These are phyloP conservation scores for Herpailurus yagouaroundi DNA, from an alignment of 2,113 vertebrate species.

Conservation along the genomic window DNA sequence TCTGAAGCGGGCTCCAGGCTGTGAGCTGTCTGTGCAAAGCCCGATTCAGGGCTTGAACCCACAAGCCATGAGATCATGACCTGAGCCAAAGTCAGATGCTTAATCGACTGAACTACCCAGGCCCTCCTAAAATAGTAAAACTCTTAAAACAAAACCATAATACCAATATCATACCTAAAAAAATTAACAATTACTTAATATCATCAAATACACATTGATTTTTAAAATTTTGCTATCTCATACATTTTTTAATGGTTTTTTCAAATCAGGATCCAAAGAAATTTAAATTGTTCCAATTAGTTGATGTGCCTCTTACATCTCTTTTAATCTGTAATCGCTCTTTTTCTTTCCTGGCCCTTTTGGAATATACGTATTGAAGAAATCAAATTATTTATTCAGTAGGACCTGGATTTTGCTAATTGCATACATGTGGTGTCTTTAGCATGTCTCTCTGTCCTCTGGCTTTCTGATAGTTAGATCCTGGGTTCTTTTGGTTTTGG, in stretches of 20 bases:
- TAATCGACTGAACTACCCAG: too few species aligned
- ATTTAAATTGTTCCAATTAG: not conserved
- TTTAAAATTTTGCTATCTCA: not conserved
- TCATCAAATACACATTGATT: not conserved
- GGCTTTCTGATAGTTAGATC: not conserved
- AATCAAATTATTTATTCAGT: not conserved
- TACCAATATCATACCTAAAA: not conserved
- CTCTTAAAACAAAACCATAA: not conserved
- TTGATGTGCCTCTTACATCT: not conserved
- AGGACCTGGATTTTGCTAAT: not conserved
- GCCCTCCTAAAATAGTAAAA: not conserved
- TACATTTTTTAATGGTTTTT: not conserved
- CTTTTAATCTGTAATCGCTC: not conserved
- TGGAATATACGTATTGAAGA: not conserved
- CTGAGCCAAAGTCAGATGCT: too few species aligned
- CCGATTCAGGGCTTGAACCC: too few species aligned
- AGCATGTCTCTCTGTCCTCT: not conserved
- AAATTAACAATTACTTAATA: not conserved
- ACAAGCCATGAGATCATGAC: too few species aligned
- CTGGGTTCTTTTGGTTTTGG: not conserved
- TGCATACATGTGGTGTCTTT: not conserved
- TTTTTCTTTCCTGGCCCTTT: too few species aligned
- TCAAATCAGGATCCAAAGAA: not conserved
- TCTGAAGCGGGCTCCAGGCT: too few species aligned
- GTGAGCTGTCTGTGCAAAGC: too few species aligned